Evolutionary conservation across 2,888 invertebrate species (phyloP).

Genomic region (Galeopsomyia nigrocyanea): DNA sequence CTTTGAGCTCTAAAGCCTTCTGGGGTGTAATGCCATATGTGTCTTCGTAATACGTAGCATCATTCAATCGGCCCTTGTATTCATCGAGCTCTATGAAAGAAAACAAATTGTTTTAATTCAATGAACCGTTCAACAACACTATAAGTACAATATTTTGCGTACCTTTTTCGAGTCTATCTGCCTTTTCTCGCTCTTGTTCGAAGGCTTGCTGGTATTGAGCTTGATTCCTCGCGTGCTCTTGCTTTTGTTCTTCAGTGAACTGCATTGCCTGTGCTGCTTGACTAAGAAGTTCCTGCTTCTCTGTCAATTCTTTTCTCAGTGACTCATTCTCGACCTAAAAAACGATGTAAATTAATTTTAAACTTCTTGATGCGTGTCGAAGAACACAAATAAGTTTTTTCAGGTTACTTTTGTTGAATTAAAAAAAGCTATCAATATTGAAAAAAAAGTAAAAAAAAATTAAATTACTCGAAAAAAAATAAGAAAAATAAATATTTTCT

Average conservation of each 20-base stretch:
- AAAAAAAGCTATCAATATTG: no score
- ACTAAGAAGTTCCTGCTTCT: constrained; percentile 87
- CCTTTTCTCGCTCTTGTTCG: constrained; percentile 58
- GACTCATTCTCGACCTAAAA: constrained; percentile 82
- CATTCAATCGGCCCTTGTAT: constrained; percentile 56
- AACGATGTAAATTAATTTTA: constrained; percentile 8
- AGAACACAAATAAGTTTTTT: neutral
- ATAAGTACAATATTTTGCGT: constrained; percentile 2
- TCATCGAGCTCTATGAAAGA: constrained; percentile 35
- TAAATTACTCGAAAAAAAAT: neutral
- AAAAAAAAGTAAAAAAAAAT: neutral
- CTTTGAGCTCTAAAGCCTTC: constrained; percentile 60
- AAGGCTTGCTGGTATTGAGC: constrained; percentile 61
- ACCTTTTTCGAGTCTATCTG: constrained; percentile 62
- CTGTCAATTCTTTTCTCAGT: constrained; percentile 80
- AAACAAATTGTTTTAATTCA: constrained; percentile 5
- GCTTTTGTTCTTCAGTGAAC: constrained; percentile 78
- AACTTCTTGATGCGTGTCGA: neutral
- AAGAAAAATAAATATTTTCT: neutral
- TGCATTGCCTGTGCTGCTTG: constrained; percentile 89
- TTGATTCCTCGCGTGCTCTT: constrained; percentile 64
- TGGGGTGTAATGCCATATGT: constrained; percentile 63
- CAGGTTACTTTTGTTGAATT: neutral
- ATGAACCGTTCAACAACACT: neutral
- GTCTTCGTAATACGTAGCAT: constrained; percentile 61